phyloP scores from a whole-genome alignment of 2,113 vertebrate genomes.

The Anguilla japonica region DNA sequence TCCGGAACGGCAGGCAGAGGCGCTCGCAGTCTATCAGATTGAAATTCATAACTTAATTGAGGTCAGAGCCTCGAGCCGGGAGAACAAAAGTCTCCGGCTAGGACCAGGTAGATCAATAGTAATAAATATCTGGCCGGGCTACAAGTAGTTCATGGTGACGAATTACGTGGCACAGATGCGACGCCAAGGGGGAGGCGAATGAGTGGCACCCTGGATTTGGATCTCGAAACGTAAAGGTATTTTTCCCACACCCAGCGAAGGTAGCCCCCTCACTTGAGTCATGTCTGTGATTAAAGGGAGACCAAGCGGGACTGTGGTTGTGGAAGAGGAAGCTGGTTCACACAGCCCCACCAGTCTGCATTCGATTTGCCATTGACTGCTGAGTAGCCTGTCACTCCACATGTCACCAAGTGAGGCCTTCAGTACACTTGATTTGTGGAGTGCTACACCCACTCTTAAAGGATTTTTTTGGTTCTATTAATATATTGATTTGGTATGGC shows the following conservation, averaged over 20 bases:
- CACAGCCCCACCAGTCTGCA: background rate
- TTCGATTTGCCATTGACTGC: conserved; percentile 17
- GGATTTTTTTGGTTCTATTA: conserved; percentile 16
- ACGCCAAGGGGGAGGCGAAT: background rate
- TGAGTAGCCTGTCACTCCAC: conserved; percentile 16
- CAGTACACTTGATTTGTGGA: conserved; percentile 27
- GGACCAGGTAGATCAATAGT: conserved; percentile 97
- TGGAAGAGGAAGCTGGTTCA: background rate
- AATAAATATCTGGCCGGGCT: conserved; percentile 98
- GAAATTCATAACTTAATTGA: conserved; percentile 99
- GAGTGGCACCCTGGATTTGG: background rate
- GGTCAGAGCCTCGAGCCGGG: conserved; percentile 91
- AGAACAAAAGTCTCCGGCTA: conserved; percentile 96
- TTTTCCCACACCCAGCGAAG: background rate
- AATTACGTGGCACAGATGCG: conserved; percentile 67
- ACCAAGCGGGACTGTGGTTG: background rate
- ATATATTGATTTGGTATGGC: conserved; percentile 46
- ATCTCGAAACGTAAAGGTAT: background rate
- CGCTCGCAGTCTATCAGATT: conserved; percentile 97
- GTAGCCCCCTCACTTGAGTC: background rate
- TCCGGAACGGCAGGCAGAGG: conserved; percentile 80
- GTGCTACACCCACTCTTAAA: background rate
- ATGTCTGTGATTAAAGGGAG: background rate
- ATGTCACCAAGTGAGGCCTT: background rate
- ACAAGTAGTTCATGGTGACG: conserved; percentile 79